phyloP scores from a whole-genome alignment of 2,113 vertebrate species.

The Spea multiplicata region DNA sequence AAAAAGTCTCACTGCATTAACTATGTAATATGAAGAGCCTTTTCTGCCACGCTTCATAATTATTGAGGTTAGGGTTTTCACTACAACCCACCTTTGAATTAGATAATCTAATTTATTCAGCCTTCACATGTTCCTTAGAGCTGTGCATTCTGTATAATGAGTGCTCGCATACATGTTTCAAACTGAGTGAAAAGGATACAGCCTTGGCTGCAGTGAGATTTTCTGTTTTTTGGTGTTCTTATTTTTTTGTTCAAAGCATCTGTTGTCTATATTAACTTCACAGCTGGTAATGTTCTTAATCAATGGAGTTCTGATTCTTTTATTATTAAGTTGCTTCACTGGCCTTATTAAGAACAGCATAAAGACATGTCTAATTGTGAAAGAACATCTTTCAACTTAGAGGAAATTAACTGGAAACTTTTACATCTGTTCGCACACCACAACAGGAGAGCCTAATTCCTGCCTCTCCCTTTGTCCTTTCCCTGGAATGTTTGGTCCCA shows the following conservation, averaged over 20 bases:
- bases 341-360: background rate
- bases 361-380: background rate
- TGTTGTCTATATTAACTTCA: background rate
- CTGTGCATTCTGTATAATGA: no score
- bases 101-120: no score
- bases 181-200: no score
- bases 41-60: no score
- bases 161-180: no score
- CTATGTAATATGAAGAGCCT: no score
- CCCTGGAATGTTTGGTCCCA: conserved; percentile 6
- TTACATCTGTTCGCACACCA: conserved; percentile 16
- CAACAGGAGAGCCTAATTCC: background rate
- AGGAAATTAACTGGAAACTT: background rate
- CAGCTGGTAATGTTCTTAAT: background rate
- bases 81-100: no score
- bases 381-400: background rate
- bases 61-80: no score
- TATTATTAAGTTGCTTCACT: background rate
- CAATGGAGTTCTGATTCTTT: background rate
- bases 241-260: background rate
- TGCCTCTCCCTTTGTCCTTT: conserved; percentile 12
- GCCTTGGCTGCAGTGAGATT: no score
- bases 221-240: background rate
- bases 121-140: no score
- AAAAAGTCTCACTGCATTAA: no score